Evolutionary conservation across 2,888 invertebrate species (phyloP).

Genomic region (Drosophila bunnanda): DNA sequence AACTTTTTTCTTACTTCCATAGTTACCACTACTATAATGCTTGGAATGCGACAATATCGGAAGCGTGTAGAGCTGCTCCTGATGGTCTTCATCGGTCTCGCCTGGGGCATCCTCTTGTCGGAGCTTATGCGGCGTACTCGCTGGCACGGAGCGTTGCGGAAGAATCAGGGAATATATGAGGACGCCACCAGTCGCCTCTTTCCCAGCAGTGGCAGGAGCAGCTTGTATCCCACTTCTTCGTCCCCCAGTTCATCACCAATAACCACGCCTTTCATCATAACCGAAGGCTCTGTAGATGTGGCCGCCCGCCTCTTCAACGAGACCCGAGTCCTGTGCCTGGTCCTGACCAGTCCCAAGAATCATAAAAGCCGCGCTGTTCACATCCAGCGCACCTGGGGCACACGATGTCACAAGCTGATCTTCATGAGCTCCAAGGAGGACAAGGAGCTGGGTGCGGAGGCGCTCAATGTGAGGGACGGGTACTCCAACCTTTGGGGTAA

Average conservation of each 20-base stretch:
- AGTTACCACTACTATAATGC: conserved; percentile 20
- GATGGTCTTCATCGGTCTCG: conserved; percentile 72
- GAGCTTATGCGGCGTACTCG: conserved; percentile 62
- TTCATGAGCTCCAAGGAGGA: conserved; percentile 93
- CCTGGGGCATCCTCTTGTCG: conserved; percentile 75
- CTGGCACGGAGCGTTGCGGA: neutral
- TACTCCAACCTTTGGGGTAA: conserved; percentile 96
- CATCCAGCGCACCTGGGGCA: conserved; percentile 97
- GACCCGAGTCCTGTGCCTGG: conserved; percentile 96
- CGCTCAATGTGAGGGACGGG: conserved; percentile 92
- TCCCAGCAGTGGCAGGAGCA: neutral
- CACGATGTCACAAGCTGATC: conserved; percentile 92
- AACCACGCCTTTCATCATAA: neutral
- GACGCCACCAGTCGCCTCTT: neutral
- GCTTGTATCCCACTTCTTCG: too few species aligned
- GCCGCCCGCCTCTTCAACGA: conserved; percentile 86
- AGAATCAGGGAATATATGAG: neutral
- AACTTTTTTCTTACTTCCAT: neutral
- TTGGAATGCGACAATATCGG: conserved; percentile 37
- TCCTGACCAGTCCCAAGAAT: conserved; percentile 95
- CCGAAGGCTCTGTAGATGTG: neutral
- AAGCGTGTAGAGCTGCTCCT: conserved; percentile 60
- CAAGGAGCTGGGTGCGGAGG: conserved; percentile 90
- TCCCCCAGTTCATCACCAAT: neutral
- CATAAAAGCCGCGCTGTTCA: conserved; percentile 94